Evolutionary conservation across 2,888 invertebrate genomes (phyloP), one percentile per base, ranked within the genome.

Genomic region (Willowsia nigromaculata): DNA sequence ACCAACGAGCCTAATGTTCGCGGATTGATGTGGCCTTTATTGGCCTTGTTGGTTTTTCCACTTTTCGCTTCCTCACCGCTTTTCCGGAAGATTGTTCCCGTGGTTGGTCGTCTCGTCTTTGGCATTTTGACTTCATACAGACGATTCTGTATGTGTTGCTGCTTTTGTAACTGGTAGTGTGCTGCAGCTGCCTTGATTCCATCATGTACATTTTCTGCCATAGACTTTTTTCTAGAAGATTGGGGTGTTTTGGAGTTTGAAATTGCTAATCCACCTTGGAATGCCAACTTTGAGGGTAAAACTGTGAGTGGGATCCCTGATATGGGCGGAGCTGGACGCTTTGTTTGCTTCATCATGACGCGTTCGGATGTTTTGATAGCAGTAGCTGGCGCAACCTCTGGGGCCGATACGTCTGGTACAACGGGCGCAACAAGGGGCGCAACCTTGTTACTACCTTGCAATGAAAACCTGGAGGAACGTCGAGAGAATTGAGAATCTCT

Each of bases 1-100:
- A 88, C 76, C 15, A 88, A 40, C 4, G 88, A 88, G n/a, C 82
- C 88, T 5, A 88, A 33, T 3, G 82, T 88, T n/a, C 82, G 37
- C 7, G 88, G 88, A n/a, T 83, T 76, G 15, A 62, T 82, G 5
- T 88, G 59, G 0, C 22, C 65, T 65, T 82, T 82, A 25, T 37
- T n/a, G 76, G 27, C 6, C 1, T 47, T 37, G 1, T n/a, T 76
- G 25, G 1, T 25, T 27, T 25, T 40, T 71, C 9, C n/a, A n/a
- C n/a, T n/a, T n/a, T n/a, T n/a, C n/a, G n/a, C n/a, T n/a, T n/a
- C n/a, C n/a, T n/a, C n/a, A n/a, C n/a, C n/a, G n/a, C n/a, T n/a
- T n/a, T n/a, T n/a, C n/a, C n/a, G n/a, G n/a, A n/a, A n/a, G n/a
- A n/a, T n/a, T n/a, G n/a, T n/a, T n/a, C n/a, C n/a, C 22, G 71